Conservation (phyloP, 1,140 invertebrate species). For the Drosophila seguyi region DNA sequence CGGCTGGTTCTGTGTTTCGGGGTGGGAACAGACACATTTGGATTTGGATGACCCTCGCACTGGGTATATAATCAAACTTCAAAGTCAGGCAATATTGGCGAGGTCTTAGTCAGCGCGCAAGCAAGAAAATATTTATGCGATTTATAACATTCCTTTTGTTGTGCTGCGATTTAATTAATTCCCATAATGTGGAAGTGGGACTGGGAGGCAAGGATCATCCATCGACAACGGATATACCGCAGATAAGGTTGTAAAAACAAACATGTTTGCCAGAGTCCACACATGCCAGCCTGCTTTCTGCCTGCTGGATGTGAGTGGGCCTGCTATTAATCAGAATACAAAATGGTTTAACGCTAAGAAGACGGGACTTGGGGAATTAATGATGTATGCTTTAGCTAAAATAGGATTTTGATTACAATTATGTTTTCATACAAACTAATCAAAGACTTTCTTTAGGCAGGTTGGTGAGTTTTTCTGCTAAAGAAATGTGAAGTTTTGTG, state of each 20-base stretch:
- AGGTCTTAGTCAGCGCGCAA: slow-evolving; percentile 40
- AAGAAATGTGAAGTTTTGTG: not conserved
- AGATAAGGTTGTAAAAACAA: slow-evolving; percentile 49
- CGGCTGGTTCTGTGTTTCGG: slow-evolving; percentile 18
- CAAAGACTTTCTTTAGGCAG: not conserved
- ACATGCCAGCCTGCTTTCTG: slow-evolving; percentile 10
- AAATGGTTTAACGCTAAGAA: slow-evolving; percentile 24
- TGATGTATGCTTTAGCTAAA: slow-evolving; percentile 32
- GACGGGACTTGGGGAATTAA: slow-evolving; percentile 29
- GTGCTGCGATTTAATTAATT: slow-evolving; percentile 56
- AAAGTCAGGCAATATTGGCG: slow-evolving; percentile 74
- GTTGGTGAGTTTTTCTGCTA: not conserved
- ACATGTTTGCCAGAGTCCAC: slow-evolving; percentile 25
- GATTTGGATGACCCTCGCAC: slow-evolving; percentile 66
- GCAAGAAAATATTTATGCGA: slow-evolving; percentile 61
- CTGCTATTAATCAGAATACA: slow-evolving; percentile 44
- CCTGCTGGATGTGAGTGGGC: slow-evolving; percentile 10
- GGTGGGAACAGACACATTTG: slow-evolving; percentile 50
- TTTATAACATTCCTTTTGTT: slow-evolving; percentile 40
- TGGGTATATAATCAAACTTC: slow-evolving; percentile 72
- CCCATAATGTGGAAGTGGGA: slow-evolving; percentile 21
- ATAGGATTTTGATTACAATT: slow-evolving; percentile 5
- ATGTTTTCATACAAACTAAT: not conserved
- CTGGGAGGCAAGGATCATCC: slow-evolving; percentile 11
- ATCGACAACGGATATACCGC: slow-evolving; percentile 36